Evolutionary conservation across 2,888 invertebrate species (phyloP), one percentile per base, ranked within the genome.

Genomic region (Lasioglossum leucozonium): DNA sequence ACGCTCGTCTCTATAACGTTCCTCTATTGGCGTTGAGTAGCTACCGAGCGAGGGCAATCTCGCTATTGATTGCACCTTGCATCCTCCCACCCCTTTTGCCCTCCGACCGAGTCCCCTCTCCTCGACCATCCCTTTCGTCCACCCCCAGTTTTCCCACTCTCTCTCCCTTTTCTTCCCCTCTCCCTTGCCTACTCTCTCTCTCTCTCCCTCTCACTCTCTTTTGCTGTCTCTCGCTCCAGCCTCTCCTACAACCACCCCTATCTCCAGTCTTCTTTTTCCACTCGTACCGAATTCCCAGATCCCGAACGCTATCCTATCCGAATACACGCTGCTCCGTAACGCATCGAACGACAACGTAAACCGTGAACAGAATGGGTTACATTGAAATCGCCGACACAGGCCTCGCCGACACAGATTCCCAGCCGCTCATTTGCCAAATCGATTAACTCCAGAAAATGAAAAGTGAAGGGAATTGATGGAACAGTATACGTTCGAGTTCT

Each of bases 11-110:
- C 87, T 88, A 87, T 90, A 90, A 89, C 88, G 91, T 85, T 62
- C 79, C 82, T 88, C 88, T 91, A 89, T 88, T 76, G 91, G 77
- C 89, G 89, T 86, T 82, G 90, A 90, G 87, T 87, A 91, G 90
- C 90, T 87, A 88, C 88, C 85, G 89, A 89, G 91, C 87, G 89
- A 90, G 87, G 88, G 89, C 91, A 90, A 91, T 91, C 91, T 90
- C 90, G 87, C 91, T 91, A 91, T 91, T 91, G 91, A 91, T 91
- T 91, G 91, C 91, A 90, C 91, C 91, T 91, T 89, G 90, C 91
- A 80, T 84, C 88, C 83, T 85, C 84, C 90, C 84, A 84, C 83
- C 84, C 85, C 83, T 80, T 85, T 85, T 55, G 37, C 85, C 80
- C 87, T 74, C 84, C 85, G 47, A 73, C 86, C 85, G 44, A 76